Evolutionary conservation across 1,140 invertebrate genomes (phyloP).

Genomic region (Carposina sasakii): DNA sequence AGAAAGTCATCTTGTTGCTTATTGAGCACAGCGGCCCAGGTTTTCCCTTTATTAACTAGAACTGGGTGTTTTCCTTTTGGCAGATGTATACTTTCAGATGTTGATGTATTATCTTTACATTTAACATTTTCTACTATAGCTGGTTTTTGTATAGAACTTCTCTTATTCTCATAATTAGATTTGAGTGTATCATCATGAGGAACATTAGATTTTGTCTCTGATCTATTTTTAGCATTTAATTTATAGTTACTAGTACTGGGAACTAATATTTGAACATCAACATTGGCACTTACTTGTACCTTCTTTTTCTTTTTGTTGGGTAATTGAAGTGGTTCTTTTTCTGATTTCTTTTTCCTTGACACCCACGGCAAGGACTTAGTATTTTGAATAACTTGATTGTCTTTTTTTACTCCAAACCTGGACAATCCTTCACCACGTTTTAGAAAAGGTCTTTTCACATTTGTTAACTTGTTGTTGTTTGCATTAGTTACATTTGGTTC

Average conservation of each 20-base stretch:
- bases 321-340: conserved; percentile 16
- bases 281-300: conserved; percentile 9
- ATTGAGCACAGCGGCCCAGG: conserved; percentile 57
- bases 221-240: neutral
- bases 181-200: neutral
- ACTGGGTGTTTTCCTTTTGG: conserved; percentile 35
- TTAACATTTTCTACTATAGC: conserved; percentile 5
- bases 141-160: neutral
- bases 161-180: neutral
- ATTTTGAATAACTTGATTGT: conserved; percentile 52
- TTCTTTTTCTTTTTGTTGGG: conserved; percentile 13
- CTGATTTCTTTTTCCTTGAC: conserved; percentile 28
- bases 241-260: neutral
- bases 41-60: conserved; percentile 36
- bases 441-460: conserved; percentile 45
- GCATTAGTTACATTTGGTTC: conserved; percentile 19
- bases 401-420: conserved; percentile 51
- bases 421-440: conserved; percentile 54
- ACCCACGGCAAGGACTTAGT: conserved; percentile 61
- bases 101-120: conserved; percentile 10
- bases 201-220: neutral
- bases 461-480: conserved; percentile 3
- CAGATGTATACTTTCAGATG: conserved; percentile 9
- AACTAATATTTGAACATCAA: conserved; percentile 17
- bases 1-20: conserved; percentile 65